Percentiles rank a stretch among this genome's conserved stretches.
Evolutionary conservation across 92 coral and sea anemone species (phyloP).

Genomic region (Zoanthus solanderi): DNA sequence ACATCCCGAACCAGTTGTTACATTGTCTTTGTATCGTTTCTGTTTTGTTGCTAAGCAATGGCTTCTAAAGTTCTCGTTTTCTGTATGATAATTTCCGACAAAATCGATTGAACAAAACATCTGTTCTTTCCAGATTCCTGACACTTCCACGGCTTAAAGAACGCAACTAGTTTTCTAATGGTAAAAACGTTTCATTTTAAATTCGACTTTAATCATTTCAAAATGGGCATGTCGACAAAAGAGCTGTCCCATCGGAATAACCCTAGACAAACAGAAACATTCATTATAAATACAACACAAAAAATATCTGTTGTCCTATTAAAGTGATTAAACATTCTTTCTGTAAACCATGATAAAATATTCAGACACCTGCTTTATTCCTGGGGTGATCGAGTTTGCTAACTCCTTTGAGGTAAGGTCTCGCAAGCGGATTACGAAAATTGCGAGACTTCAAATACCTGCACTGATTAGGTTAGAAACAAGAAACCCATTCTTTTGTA

Average conservation of each 20-base stretch:
- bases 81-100: constrained; percentile 59
- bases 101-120: constrained; percentile 52
- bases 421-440: constrained; percentile 5
- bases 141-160: constrained; percentile 36
- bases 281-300: constrained; percentile 49
- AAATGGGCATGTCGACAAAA: constrained; percentile 37
- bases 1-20: neutral
- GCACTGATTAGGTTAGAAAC: neutral
- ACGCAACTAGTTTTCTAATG: constrained; percentile 19
- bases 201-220: constrained; percentile 38
- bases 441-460: neutral
- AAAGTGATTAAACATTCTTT: constrained; percentile 79
- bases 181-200: constrained; percentile 5
- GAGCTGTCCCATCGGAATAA: constrained; percentile 39
- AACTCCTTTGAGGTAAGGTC: constrained; percentile 65
- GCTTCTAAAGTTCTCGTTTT: constrained; percentile 51
- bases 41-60: constrained; percentile 66
- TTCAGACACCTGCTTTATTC: constrained; percentile 73
- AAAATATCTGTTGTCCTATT: constrained; percentile 68
- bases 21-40: constrained; percentile 53
- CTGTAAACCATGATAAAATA: constrained; percentile 75
- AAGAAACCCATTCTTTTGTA: constrained; percentile 9
- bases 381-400: constrained; percentile 54
- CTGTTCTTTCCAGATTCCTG: constrained; percentile 44
- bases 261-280: constrained; percentile 60